Base-by-base conservation (phyloP, 2,113 vertebrate species). In the Apistogramma diplotaenia region DNA sequence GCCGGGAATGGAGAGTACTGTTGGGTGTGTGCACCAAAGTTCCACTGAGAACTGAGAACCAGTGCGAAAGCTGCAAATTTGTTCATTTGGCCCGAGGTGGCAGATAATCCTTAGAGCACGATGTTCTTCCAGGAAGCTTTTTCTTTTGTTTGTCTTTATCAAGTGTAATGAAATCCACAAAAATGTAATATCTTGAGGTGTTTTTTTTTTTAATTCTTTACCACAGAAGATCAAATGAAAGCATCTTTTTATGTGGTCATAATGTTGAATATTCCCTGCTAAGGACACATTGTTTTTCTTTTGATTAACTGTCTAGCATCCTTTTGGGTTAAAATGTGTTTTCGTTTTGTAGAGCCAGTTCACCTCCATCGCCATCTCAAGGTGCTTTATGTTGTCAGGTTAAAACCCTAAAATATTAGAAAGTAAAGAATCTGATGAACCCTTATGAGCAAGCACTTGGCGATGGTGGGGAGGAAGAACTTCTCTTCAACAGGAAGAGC, bases 141-240 rank as follows among this genome's bases (percentile, higher is more conserved):
- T 70, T 31, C 25, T 51, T 51, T 70, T 2, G 1, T 70, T 51
- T 51, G 0, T n/a, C 10, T 51, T 51, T 51, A 70, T 70, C 25
- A 70, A 70, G 25, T 25, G 29, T 70, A 70, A 70, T 19, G 1
- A 70, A 51, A 4, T 31, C 65, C 25, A 31, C 12, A 70, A 31
- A 70, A n/a, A 13, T 0, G 0, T 0, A 31, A 51, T n/a, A 8
- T 70, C 43, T 49, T 0, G 3, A 18, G 15, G 43, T 2, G 11
- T 13, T 43, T 40, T 40, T 3, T 40, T 13, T 40, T 11, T 37
- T 11, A 27, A 51, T 51, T 43, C 16, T 70, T 49, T 51, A 29
- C 16, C 27, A 18, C 43, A 29, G 0, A 70, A 29, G 5, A 16
- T 49, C 25, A 70, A 16, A 31, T 51, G 43, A 49, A 70, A 51